These are phyloP conservation scores for Anarrhichthys ocellatus DNA, from an alignment of 2,113 vertebrate genomes.

Conservation along the genomic window DNA sequence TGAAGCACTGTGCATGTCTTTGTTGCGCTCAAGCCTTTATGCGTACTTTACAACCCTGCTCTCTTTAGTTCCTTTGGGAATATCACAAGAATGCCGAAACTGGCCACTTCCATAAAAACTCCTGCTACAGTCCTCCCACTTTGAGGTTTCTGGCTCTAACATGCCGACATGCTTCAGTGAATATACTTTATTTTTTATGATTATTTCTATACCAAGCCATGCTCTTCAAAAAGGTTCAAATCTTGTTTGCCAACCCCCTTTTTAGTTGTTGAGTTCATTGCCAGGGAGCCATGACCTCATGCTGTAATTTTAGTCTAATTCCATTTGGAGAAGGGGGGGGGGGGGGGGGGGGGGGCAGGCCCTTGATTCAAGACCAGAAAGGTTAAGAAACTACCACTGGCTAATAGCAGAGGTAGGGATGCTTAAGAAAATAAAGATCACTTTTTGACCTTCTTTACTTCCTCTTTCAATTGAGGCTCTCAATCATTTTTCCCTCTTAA, in stretches of 20 bases:
- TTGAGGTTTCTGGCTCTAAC: conserved; percentile 75
- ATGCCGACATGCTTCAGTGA: conserved; percentile 70
- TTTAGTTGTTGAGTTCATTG: conserved; percentile 68
- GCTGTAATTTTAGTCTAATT: conserved; percentile 79
- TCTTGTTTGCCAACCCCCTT: conserved; percentile 46
- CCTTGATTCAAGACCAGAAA: conserved; percentile 71
- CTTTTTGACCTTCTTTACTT: conserved; percentile 77
- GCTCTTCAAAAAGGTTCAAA: conserved; percentile 73
- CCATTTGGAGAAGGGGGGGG: conserved; percentile 55
- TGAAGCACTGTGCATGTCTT: conserved; percentile 12
- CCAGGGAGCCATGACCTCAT: conserved; percentile 78
- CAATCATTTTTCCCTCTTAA: conserved; percentile 65
- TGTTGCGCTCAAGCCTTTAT: conserved; percentile 41
- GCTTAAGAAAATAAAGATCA: conserved; percentile 74
- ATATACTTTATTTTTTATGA: conserved; percentile 77
- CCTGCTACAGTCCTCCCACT: conserved; percentile 69
- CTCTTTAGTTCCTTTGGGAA: conserved; percentile 78
- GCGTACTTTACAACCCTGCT: conserved; percentile 65
- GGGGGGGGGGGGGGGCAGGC: conserved; percentile 49
- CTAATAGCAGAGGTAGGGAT: conserved; percentile 75
- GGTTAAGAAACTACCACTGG: conserved; percentile 73
- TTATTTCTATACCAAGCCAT: conserved; percentile 70
- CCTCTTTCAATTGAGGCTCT: conserved; percentile 73
- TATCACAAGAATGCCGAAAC: conserved; percentile 73
- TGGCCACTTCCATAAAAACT: conserved; percentile 73